phyloP scores from a whole-genome alignment of 2,797 vertebrate genomes.

The Poeciliopsis gracilis region DNA sequence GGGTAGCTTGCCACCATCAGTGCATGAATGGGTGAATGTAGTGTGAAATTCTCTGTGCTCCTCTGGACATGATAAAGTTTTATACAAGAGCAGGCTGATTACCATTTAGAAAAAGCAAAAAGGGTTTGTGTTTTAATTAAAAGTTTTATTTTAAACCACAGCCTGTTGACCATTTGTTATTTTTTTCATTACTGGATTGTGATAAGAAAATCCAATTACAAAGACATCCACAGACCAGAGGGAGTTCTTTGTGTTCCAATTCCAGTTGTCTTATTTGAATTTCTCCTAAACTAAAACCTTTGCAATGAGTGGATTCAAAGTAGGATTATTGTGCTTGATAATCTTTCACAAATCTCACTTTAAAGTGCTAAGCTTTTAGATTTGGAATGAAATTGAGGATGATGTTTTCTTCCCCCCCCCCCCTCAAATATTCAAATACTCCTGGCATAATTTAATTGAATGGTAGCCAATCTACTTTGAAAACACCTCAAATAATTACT shows the following conservation, averaged over 20 bases:
- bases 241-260: conserved; percentile 19
- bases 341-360: conserved; percentile 15
- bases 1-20: too few species aligned
- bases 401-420: background rate
- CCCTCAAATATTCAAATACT: background rate
- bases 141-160: background rate
- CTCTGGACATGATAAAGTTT: too few species aligned
- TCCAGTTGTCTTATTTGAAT: conserved; percentile 31
- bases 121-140: background rate
- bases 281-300: conserved; percentile 23
- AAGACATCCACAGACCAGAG: background rate
- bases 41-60: too few species aligned
- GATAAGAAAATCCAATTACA: background rate
- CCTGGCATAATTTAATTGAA: conserved; percentile 5
- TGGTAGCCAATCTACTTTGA: conserved; percentile 24
- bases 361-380: conserved; percentile 6
- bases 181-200: background rate
- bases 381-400: background rate
- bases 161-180: background rate
- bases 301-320: conserved; percentile 13
- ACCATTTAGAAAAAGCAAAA: too few species aligned
- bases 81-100: too few species aligned
- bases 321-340: conserved; percentile 9
- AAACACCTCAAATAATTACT: conserved; percentile 59
- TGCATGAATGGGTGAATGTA: too few species aligned